phyloP scores from a whole-genome alignment of 1,140 invertebrate genomes.

The Eueides isabella region DNA sequence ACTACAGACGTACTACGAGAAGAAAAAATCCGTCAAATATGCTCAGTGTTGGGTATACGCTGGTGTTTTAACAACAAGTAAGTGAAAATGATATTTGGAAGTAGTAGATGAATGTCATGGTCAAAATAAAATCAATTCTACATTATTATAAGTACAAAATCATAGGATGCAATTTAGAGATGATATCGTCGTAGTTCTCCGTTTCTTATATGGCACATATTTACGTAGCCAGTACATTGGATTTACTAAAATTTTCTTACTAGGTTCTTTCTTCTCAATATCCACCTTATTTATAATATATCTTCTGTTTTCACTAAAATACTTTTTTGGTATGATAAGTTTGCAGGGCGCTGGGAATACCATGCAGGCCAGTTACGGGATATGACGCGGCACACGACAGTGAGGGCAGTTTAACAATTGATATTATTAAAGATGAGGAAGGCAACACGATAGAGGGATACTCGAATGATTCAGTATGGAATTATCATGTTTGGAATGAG shows the following conservation, averaged over 20 bases:
- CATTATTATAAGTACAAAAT: no score
- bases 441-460: conserved; percentile 91
- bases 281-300: no score
- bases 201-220: not conserved
- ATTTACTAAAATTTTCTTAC: not conserved
- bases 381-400: conserved; percentile 96
- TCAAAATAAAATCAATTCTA: no score
- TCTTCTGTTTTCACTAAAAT: not conserved
- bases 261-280: no score
- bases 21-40: conserved; percentile 94
- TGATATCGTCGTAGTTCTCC: not conserved
- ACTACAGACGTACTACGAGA: conserved; percentile 91
- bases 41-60: conserved; percentile 98
- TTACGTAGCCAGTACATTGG: not conserved
- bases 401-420: conserved; percentile 94
- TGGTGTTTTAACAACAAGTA: conserved; percentile 92
- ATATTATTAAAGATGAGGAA: conserved; percentile 92
- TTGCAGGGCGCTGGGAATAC: conserved; percentile 93
- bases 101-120: no score
- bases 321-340: conserved; percentile 76
- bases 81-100: conserved; percentile 46
- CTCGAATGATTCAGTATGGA: conserved; percentile 95
- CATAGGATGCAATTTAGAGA: not conserved
- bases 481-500: conserved; percentile 98
- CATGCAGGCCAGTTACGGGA: conserved; percentile 92